These are phyloP conservation scores for Pagetopsis macropterus DNA, from an alignment of 2,797 vertebrate species.

Conservation along the genomic window DNA sequence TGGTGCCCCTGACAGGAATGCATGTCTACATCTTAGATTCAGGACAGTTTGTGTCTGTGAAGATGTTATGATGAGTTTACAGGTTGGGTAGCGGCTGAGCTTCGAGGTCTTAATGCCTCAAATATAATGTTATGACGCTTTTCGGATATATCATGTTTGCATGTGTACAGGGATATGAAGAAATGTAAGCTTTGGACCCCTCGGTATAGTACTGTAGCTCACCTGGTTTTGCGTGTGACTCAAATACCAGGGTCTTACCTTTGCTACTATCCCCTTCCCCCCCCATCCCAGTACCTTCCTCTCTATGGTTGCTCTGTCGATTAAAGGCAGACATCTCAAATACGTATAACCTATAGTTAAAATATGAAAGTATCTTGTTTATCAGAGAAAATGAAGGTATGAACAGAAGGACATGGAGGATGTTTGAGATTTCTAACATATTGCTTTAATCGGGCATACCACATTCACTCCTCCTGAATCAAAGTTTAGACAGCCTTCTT, in stretches of 20 bases:
- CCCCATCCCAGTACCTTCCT: too few relatives aligned
- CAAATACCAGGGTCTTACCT: too few relatives aligned
- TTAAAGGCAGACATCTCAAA: too few relatives aligned
- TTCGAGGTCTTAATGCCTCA: not conserved
- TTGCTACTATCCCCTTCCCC: too few relatives aligned
- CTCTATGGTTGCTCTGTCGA: too few relatives aligned
- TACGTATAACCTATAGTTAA: not conserved
- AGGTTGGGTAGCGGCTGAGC: not conserved
- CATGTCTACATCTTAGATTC: conserved; percentile 16
- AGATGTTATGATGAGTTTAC: conserved; percentile 14
- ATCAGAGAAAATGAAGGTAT: conserved; percentile 30
- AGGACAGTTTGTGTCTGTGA: conserved; percentile 14
- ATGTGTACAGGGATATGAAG: conserved; percentile 14
- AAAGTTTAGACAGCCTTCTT: conserved; percentile 1
- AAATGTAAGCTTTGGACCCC: conserved; percentile 4
- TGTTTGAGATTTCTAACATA: conserved; percentile 11
- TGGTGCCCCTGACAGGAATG: conserved; percentile 64
- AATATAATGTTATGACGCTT: conserved; percentile 20
- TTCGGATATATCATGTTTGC: conserved; percentile 21
- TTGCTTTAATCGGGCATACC: not conserved
- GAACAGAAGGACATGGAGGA: conserved; percentile 4
- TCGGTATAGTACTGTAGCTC: too few relatives aligned
- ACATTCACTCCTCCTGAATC: conserved; percentile 9
- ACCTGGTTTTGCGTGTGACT: too few relatives aligned
- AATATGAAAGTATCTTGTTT: conserved; percentile 26